Base-by-base conservation (phyloP, 2,888 invertebrate genomes). In the Vandiemenella viatica region DNA sequence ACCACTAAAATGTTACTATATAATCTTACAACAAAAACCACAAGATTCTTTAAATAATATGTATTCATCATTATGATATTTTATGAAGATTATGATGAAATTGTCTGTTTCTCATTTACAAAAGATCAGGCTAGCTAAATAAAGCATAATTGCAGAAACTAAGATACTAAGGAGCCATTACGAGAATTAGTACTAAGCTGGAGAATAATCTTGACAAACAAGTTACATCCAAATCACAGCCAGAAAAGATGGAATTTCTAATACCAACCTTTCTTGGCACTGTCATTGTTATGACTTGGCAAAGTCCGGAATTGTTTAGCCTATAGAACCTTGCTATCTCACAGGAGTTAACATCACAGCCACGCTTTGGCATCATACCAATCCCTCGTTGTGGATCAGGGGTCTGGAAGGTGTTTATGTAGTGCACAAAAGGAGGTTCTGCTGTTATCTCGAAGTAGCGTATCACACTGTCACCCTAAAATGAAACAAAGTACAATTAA, bases 301-400 rank as follows among this genome's bases (percentile, higher is more conserved):
- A 92, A 46, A 93, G 72, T 48, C 90, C 91, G 22, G 87, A 89
- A 68, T 91, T 90, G 69, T 95, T 95, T 51, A 97, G 76, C 59
- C 96, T 80, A 73, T 91, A 97, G 72, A 97, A 95, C 65, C 95
- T 82, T 58, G 85, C 76, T 58, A 97, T 90, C 74, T 97, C 97
- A 68, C 95, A 96, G 55, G 83, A 82, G 55, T 82, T 83, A 47
- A 93, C 88, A 71, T 95, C 93, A 68, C 91, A 86, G 54, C 96
- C 96, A 59, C 96, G 77, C 72, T 97, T 97, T 56, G 96, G 95
- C 95, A 97, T 96, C 79, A 91, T 83, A 55, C 90, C 90, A 66
- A 91, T 89, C 63, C 95, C 95, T 72, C 95, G 77, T 67, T 97
- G 96, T 46, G 97, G 96, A 67, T 91, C 90, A n/a, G 92, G 88